Evolutionary conservation across 1,140 invertebrate genomes (phyloP), one percentile per base, ranked within the genome.

Genomic region (Scaptomyza montana): DNA sequence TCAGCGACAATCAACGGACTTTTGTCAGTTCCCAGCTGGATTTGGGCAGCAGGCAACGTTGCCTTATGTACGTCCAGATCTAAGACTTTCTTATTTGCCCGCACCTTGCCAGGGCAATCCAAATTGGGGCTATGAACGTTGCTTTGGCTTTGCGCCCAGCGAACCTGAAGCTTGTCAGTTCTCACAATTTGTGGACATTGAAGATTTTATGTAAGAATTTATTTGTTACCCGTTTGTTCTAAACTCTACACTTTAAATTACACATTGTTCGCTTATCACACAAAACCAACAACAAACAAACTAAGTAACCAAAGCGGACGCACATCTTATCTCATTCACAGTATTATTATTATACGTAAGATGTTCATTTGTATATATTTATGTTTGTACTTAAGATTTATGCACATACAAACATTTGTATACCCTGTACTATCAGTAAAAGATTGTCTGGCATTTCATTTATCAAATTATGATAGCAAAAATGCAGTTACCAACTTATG

Each of bases 151-250:
- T 67, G 71, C 74, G 1, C 76, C 84, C 10, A 93, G 92, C 41
- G 78, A 92, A 25, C 65, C 81, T 3, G 93, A 94, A 61, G 92
- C 94, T 1, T 95, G 95, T 71, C 94, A 94, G 64, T 95, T 94
- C 71, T 93, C 94, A 2, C 92, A 93, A 72, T 92, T 94, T 51
- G 93, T 94, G 46, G 95, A 95, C 86, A 93, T 95, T 56, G 95
- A 95, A 85, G 95, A 95, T 91, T 95, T 95, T 86, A 94, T 95
- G 95, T 95, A 92, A 95, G 94, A n/a, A 9, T 10, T 7, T 33
- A 33, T 7, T 33, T 6, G 6, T 6, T 0, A 41, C 12, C 1
- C 39, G 28, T 39, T 49, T 43, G 33, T n/a, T 33, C 25, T 5
- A 60, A 46, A 72, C 30, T 33, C 30, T 33, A 33, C 4, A 55